A percentile compares a stretch with the other conserved stretches of the same genome.
Evolutionary conservation across 1,140 invertebrate genomes (phyloP).

Genomic region (Drosophila tropicalis): DNA sequence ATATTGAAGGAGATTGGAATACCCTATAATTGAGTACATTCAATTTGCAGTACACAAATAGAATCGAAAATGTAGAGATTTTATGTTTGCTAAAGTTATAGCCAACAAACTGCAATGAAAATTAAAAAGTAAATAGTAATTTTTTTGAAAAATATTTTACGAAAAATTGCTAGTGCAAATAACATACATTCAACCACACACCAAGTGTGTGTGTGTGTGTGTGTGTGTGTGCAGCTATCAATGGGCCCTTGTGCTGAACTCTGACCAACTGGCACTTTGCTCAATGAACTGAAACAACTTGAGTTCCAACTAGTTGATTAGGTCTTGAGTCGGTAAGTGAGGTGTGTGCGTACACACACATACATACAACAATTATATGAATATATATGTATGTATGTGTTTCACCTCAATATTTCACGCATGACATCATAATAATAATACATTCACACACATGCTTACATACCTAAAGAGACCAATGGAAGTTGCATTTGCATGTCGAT

Average conservation of each 20-base stretch:
- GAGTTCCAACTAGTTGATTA: constrained; percentile 63
- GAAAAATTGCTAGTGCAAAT: neutral
- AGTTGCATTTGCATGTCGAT: neutral
- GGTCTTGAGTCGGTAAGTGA: constrained; percentile 36
- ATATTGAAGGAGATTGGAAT: neutral
- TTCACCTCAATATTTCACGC: constrained; percentile 71
- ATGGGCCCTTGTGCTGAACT: constrained; percentile 13
- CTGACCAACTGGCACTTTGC: constrained; percentile 54
- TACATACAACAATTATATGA: constrained; percentile 23
- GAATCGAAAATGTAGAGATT: no score
- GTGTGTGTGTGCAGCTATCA: constrained; percentile 10
- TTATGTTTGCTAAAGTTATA: no score
- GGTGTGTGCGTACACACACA: constrained; percentile 8
- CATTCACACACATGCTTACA: constrained; percentile 20
- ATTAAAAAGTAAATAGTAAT: no score
- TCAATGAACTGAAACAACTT: constrained; percentile 70
- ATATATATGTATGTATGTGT: constrained; percentile 40
- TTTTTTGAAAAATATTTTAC: neutral
- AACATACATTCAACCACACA: neutral
- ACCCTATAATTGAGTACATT: neutral
- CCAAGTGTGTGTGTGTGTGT: neutral
- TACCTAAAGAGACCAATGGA: neutral
- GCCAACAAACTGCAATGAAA: no score
- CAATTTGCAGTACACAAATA: no score
- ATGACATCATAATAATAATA: constrained; percentile 66